These are phyloP conservation scores for Salvelinus namaycush DNA, from an alignment of 2,113 vertebrate genomes.

Conservation along the genomic window DNA sequence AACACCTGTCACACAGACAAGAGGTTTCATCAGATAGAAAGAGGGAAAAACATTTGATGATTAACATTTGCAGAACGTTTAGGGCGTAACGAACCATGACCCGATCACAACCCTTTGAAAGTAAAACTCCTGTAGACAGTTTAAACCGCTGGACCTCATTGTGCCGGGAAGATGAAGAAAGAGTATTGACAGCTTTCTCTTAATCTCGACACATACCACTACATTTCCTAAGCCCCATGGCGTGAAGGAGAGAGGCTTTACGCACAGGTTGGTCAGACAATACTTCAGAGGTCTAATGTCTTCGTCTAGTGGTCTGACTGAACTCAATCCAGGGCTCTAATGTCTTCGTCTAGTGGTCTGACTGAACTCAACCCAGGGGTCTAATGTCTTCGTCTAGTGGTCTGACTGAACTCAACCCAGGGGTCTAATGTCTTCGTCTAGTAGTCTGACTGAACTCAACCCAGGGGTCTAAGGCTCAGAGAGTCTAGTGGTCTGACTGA, in stretches of 20 bases:
- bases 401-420: no score
- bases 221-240: constrained; percentile 3
- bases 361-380: no score
- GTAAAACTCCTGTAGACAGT: not conserved
- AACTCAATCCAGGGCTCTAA: no score
- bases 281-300: constrained; percentile 6
- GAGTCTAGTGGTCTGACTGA: no score
- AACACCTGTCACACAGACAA: not conserved
- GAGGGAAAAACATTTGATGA: no score
- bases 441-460: no score
- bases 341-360: no score
- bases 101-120: not conserved
- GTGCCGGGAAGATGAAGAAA: not conserved
- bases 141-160: not conserved
- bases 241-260: constrained; percentile 14
- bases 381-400: no score
- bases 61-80: no score
- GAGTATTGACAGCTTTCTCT: not conserved
- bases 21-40: constrained; percentile 2
- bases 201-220: not conserved
- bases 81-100: not conserved
- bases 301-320: no score
- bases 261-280: not conserved
- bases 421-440: no score
- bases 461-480: no score